Conservation (phyloP, 1,140 invertebrate genomes). For the Drosophila pseudoananassae region DNA sequence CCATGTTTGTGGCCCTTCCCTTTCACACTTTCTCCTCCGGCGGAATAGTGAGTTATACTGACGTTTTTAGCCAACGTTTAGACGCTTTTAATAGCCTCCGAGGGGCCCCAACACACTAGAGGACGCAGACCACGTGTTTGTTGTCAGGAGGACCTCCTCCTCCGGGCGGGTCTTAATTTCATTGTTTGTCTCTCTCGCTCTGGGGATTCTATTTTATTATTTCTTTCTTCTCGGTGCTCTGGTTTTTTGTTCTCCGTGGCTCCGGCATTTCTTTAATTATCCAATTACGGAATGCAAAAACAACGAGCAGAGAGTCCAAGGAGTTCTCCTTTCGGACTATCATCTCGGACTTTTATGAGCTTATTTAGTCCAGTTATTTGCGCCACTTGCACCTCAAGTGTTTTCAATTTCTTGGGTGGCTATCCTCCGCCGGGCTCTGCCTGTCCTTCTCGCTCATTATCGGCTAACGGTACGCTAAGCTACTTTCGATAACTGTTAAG, state of each 20-base stretch:
- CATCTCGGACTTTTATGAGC: slow-evolving; percentile 46
- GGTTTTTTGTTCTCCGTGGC: slow-evolving; percentile 28
- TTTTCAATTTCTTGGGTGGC: slow-evolving; percentile 33
- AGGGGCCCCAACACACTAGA: slow-evolving; percentile 24
- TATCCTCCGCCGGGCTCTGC: background rate
- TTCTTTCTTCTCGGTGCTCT: slow-evolving; percentile 7
- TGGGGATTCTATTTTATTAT: slow-evolving; percentile 21
- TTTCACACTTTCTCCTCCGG: slow-evolving; percentile 3
- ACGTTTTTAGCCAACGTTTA: slow-evolving; percentile 77
- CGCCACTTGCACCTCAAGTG: slow-evolving; percentile 52
- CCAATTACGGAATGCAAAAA: slow-evolving; percentile 74
- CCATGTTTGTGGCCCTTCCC: slow-evolving; percentile 21
- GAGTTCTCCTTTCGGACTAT: slow-evolving; percentile 3
- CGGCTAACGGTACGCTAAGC: slow-evolving; percentile 37
- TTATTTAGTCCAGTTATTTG: slow-evolving; percentile 52
- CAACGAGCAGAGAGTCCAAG: slow-evolving; percentile 1
- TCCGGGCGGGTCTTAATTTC: slow-evolving; percentile 21
- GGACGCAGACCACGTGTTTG: slow-evolving; percentile 42
- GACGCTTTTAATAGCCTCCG: slow-evolving; percentile 74
- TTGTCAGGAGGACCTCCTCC: slow-evolving; percentile 11
- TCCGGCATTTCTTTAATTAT: slow-evolving; percentile 78
- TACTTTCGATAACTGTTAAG: slow-evolving; percentile 65
- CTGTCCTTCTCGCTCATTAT: slow-evolving; percentile 10
- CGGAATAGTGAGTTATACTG: slow-evolving; percentile 65
- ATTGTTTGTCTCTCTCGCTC: slow-evolving; percentile 22